phyloP scores from a whole-genome alignment of 2,113 vertebrate species.

The Malaclemys terrapin region DNA sequence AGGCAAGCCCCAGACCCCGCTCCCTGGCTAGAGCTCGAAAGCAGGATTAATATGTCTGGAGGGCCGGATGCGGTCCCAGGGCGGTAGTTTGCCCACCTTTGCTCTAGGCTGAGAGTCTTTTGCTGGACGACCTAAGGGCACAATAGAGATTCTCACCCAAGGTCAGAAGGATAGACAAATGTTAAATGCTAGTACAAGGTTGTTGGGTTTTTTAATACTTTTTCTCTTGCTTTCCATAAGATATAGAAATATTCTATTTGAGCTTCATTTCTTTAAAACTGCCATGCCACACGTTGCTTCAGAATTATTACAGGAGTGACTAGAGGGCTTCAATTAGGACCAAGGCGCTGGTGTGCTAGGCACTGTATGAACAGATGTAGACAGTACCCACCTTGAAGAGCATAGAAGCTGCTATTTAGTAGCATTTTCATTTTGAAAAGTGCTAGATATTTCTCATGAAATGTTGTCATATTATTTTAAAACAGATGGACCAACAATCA shows the following conservation, averaged over 20 bases:
- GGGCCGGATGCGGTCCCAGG: no score
- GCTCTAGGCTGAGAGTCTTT: not conserved
- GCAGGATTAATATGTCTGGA: no score
- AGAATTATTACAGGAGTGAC: not conserved
- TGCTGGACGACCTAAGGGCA: not conserved
- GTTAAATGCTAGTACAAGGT: not conserved
- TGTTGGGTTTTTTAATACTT: not conserved
- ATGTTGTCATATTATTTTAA: not conserved
- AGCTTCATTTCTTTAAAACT: not conserved
- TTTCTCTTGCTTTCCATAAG: not conserved
- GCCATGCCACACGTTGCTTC: not conserved
- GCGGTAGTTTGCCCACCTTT: no score
- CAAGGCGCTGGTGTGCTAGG: not conserved
- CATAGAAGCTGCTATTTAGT: not conserved
- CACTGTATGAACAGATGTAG: not conserved
- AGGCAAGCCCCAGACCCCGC: no score
- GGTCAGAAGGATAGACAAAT: not conserved
- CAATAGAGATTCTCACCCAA: not conserved
- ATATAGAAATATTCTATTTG: not conserved
- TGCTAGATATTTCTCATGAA: not conserved
- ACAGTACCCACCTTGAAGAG: not conserved
- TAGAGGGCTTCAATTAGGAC: fast-evolving
- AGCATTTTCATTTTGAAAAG: not conserved
- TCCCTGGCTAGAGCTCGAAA: no score
- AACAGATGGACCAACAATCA: not conserved